Conservation (phyloP, 2,113 vertebrate genomes). For the Gobio gobio region DNA sequence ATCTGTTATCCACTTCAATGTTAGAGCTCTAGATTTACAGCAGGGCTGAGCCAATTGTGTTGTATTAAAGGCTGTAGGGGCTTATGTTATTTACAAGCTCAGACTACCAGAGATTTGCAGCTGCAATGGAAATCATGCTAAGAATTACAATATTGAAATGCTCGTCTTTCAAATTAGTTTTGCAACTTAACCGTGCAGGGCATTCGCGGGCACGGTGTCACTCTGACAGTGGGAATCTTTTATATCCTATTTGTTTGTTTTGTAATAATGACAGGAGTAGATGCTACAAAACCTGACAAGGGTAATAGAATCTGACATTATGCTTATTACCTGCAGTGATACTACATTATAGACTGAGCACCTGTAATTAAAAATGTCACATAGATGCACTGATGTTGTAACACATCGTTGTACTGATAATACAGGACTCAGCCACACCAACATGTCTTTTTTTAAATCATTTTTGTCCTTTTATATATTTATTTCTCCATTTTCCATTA, state of each 20-base stretch:
- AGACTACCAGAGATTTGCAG: conserved; percentile 33
- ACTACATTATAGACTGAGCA: conserved; percentile 59
- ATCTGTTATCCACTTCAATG: conserved; percentile 34
- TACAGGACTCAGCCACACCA: conserved; percentile 57
- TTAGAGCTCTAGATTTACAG: conserved; percentile 38
- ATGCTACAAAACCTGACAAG: background rate
- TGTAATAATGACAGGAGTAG: conserved; percentile 3
- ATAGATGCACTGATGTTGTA: conserved; percentile 36
- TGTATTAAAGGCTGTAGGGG: conserved; percentile 27
- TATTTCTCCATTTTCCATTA: background rate
- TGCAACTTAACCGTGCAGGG: conserved; percentile 2
- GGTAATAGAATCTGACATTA: conserved; percentile 58
- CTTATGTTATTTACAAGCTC: conserved; percentile 45
- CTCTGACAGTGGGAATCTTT: background rate
- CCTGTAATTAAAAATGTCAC: conserved; percentile 72
- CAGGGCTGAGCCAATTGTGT: conserved; percentile 41
- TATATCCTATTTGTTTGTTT: background rate
- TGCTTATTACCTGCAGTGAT: conserved; percentile 69
- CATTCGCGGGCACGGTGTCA: conserved; percentile 1
- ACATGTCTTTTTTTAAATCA: conserved; percentile 4
- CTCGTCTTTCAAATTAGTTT: conserved; percentile 34
- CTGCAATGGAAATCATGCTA: conserved; percentile 32
- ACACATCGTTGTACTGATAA: conserved; percentile 56
- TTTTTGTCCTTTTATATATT: background rate
- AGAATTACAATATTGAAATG: conserved; percentile 31